Conservation (phyloP, 2,888 invertebrate species). For the Scaptomyza cyrtandrae region DNA sequence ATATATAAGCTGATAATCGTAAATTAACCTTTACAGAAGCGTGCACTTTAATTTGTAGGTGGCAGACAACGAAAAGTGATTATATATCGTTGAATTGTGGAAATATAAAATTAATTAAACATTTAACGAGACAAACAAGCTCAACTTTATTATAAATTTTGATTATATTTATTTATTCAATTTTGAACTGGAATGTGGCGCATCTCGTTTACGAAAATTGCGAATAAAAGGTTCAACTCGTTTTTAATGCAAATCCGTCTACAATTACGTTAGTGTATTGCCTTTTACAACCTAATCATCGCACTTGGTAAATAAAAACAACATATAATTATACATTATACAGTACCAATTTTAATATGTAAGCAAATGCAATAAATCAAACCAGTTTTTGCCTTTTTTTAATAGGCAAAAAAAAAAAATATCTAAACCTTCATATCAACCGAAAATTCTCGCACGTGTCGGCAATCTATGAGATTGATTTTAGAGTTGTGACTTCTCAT, state of each 20-base stretch:
- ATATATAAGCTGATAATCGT: conserved; percentile 8
- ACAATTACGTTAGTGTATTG: conserved; percentile 17
- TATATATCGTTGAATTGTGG: neutral
- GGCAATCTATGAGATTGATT: neutral
- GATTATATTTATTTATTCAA: neutral
- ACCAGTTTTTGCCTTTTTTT: conserved; percentile 7
- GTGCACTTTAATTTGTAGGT: neutral
- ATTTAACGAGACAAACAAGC: conserved; percentile 26
- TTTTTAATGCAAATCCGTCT: conserved; percentile 27
- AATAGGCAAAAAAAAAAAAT: neutral
- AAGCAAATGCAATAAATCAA: conserved; percentile 5
- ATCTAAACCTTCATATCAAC: neutral
- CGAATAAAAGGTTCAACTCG: conserved; percentile 29
- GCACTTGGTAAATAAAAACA: neutral
- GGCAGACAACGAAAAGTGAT: neutral
- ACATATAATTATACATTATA: conserved; percentile 3
- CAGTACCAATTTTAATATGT: neutral
- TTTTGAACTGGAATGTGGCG: conserved; percentile 3
- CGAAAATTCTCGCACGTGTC: neutral
- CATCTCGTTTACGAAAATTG: conserved; percentile 1
- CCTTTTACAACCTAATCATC: conserved; percentile 10
- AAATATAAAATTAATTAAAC: conserved; percentile 12
- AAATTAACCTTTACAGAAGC: conserved; percentile 12
- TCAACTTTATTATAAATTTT: neutral
- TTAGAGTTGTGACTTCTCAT: no score